Conservation (phyloP, 1,140 invertebrate species). For the Drosophila willistoni region DNA sequence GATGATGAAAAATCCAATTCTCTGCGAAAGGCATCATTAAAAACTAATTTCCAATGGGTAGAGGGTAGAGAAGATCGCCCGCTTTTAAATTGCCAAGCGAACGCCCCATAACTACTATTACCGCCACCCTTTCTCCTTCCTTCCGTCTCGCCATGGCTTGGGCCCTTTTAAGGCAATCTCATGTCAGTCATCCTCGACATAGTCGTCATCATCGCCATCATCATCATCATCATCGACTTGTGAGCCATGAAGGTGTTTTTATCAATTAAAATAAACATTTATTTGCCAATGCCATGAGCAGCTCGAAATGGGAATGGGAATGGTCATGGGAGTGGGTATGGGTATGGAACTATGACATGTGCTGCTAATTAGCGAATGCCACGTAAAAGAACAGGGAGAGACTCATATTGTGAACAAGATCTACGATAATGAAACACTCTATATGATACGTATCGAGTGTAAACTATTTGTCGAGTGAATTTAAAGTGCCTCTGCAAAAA, state of each 20-base stretch:
- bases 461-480: not conserved
- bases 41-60: slow-evolving; percentile 61
- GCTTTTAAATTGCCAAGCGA: slow-evolving; percentile 65
- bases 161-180: slow-evolving; percentile 13
- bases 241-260: slow-evolving; percentile 71
- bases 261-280: slow-evolving; percentile 80
- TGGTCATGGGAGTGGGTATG: slow-evolving; percentile 21
- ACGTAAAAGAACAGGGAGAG: not conserved
- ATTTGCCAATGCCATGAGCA: slow-evolving; percentile 62
- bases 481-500: not conserved
- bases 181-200: slow-evolving; percentile 10
- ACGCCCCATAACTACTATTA: slow-evolving; percentile 35
- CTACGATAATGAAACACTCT: not conserved
- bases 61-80: slow-evolving; percentile 39
- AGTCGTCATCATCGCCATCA: not conserved
- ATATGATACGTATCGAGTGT: not conserved
- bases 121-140: not conserved
- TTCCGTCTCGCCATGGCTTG: not conserved
- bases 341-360: slow-evolving; percentile 15
- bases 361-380: slow-evolving; percentile 38
- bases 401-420: slow-evolving; percentile 2
- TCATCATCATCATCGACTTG: slow-evolving; percentile 27
- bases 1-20: slow-evolving; percentile 36
- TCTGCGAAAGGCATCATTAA: slow-evolving; percentile 77
- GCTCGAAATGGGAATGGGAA: slow-evolving; percentile 51